These are phyloP conservation scores for Bombus haemorrhoidalis DNA, from an alignment of 1,140 invertebrate genomes.

Conservation along the genomic window DNA sequence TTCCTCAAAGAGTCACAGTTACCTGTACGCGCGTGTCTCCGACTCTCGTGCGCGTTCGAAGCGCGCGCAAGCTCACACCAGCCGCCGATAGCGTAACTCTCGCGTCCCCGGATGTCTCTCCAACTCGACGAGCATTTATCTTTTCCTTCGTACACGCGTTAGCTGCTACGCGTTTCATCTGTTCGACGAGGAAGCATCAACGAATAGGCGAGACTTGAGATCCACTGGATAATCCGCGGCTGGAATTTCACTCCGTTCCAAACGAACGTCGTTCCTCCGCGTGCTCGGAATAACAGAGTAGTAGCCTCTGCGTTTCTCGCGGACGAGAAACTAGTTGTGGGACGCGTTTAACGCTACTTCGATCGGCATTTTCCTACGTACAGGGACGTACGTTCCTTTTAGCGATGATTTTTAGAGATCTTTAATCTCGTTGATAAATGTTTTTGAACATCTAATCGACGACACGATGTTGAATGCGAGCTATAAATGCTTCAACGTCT, in stretches of 20 bases:
- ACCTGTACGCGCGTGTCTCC: neutral
- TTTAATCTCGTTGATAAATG: too few relatives aligned
- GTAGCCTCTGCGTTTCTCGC: neutral
- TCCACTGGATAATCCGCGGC: neutral
- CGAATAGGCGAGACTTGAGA: neutral
- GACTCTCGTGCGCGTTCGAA: neutral
- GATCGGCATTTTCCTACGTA: too few relatives aligned
- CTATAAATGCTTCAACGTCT: too few relatives aligned
- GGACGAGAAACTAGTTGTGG: neutral
- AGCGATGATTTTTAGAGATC: too few relatives aligned
- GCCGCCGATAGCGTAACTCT: neutral
- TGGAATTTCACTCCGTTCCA: neutral
- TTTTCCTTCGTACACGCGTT: neutral
- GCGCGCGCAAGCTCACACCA: neutral
- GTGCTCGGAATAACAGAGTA: conserved; percentile 3
- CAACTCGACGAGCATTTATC: neutral
- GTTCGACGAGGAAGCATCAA: neutral
- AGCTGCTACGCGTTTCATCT: neutral
- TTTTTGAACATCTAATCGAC: too few relatives aligned
- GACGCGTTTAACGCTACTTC: neutral
- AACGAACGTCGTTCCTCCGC: neutral
- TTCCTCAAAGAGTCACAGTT: neutral
- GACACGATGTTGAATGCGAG: too few relatives aligned
- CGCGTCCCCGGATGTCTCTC: neutral
- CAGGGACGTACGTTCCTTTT: too few relatives aligned